Evolutionary conservation across 1,140 invertebrate genomes (phyloP).

Genomic region (Procambarus virginalis): DNA sequence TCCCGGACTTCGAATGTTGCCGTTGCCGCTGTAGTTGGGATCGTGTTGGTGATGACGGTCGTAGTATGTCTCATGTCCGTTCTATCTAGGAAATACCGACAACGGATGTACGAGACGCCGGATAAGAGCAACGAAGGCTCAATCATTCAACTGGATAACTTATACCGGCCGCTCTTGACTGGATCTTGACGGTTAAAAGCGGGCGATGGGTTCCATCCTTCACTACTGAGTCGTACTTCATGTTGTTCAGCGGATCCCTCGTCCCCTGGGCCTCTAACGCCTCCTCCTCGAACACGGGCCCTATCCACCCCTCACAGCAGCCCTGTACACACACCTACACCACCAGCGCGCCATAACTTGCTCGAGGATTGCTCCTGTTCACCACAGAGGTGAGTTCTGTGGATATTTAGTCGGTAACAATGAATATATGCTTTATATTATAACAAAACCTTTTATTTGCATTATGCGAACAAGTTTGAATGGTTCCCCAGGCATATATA

Average conservation of each 20-base stretch:
- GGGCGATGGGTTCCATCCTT: slow-evolving; percentile 37
- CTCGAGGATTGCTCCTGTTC: slow-evolving; percentile 29
- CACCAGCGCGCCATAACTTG: background rate
- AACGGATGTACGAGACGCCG: slow-evolving; percentile 73
- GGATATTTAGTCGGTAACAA: too few species aligned
- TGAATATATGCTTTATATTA: too few species aligned
- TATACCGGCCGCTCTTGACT: slow-evolving; percentile 59
- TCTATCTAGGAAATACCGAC: slow-evolving; percentile 72
- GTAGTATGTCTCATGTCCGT: slow-evolving; percentile 72
- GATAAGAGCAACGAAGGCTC: slow-evolving; percentile 68
- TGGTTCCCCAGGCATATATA: too few species aligned
- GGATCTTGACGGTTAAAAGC: slow-evolving; percentile 58
- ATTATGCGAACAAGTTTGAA: too few species aligned
- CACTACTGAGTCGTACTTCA: slow-evolving; percentile 49
- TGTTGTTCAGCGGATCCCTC: slow-evolving; percentile 44
- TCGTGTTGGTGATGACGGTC: slow-evolving; percentile 71
- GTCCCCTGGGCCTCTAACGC: slow-evolving; percentile 41
- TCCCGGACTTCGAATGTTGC: slow-evolving; percentile 72
- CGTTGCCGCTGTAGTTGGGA: slow-evolving; percentile 72
- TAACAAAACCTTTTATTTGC: too few species aligned
- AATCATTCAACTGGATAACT: slow-evolving; percentile 52
- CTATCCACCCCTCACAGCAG: background rate
- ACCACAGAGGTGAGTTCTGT: background rate
- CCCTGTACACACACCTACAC: background rate
- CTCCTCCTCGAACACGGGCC: background rate